Evolutionary conservation across 1,140 invertebrate genomes (phyloP).

Genomic region (Orussus abietinus): DNA sequence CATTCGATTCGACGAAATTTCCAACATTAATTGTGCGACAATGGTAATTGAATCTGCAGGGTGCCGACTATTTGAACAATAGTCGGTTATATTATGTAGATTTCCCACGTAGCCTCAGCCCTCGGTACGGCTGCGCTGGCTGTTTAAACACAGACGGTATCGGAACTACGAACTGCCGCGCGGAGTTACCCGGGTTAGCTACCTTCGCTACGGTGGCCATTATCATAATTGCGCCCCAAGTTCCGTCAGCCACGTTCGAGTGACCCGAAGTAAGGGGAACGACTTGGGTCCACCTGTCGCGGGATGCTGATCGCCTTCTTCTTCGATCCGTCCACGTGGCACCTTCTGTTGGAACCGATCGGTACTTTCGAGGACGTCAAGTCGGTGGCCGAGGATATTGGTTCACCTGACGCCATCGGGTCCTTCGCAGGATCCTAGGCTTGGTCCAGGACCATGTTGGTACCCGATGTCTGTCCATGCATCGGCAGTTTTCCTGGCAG

Average conservation of each 20-base stretch:
- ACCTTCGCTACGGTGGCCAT: conserved; percentile 37
- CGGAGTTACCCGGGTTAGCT: conserved; percentile 40
- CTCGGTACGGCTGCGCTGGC: conserved; percentile 27
- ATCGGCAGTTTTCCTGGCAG: no score
- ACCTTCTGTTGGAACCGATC: no score
- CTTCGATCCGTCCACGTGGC: no score
- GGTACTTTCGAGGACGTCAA: no score
- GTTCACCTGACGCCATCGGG: no score
- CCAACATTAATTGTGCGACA: conserved; percentile 57
- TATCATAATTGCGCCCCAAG: conserved; percentile 47
- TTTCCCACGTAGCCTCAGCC: conserved; percentile 46
- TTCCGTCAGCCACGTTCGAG: conserved; percentile 32
- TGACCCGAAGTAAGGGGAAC: no score
- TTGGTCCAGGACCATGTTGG: no score
- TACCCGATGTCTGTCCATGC: no score
- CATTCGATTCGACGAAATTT: conserved; percentile 56
- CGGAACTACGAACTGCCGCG: conserved; percentile 49
- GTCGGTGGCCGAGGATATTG: no score
- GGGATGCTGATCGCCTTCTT: no score
- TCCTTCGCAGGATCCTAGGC: no score
- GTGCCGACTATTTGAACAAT: conserved; percentile 56
- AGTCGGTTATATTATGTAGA: conserved; percentile 57
- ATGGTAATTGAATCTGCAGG: conserved; percentile 55
- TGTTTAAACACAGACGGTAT: conserved; percentile 55
- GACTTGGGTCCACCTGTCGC: no score